phyloP scores from a whole-genome alignment of 2,888 invertebrate genomes.

The Zygogramma bicolorata region DNA sequence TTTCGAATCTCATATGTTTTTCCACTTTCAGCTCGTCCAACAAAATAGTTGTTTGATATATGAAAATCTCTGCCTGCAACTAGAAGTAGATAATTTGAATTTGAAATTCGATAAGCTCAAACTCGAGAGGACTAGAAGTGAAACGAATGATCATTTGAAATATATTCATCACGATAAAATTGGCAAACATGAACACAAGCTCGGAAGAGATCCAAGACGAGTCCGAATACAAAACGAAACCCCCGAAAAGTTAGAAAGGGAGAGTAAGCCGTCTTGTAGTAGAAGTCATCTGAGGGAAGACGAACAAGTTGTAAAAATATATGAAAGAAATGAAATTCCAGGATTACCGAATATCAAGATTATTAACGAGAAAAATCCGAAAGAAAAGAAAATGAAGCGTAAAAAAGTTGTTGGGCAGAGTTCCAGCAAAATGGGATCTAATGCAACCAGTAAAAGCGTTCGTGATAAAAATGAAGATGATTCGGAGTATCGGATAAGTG shows the following conservation, averaged over 20 bases:
- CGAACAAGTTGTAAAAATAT: constrained; percentile 53
- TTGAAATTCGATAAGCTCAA: constrained; percentile 56
- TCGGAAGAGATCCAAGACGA: constrained; percentile 14
- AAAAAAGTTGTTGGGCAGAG: not conserved
- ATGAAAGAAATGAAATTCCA: constrained; percentile 48
- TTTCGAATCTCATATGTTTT: not conserved
- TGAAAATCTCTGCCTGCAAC: constrained; percentile 63
- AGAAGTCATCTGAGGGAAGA: constrained; percentile 36
- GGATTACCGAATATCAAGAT: constrained; percentile 54
- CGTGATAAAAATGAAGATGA: constrained; percentile 9
- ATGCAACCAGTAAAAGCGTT: not conserved
- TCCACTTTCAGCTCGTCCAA: constrained; percentile 59
- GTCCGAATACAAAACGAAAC: constrained; percentile 49
- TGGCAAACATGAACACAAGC: not conserved
- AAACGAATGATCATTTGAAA: constrained; percentile 58
- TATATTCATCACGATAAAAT: constrained; percentile 47
- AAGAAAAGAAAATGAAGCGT: constrained; percentile 29
- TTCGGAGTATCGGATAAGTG: constrained; percentile 28
- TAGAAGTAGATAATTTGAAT: constrained; percentile 60
- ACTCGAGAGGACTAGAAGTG: constrained; percentile 54
- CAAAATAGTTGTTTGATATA: constrained; percentile 64
- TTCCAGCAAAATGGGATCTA: constrained; percentile 17
- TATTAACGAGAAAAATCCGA: constrained; percentile 40
- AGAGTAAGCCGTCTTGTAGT: constrained; percentile 34
- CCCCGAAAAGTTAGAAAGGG: constrained; percentile 50